Conservation (phyloP, 2,113 vertebrate species). For the Pardalotus punctatus region DNA sequence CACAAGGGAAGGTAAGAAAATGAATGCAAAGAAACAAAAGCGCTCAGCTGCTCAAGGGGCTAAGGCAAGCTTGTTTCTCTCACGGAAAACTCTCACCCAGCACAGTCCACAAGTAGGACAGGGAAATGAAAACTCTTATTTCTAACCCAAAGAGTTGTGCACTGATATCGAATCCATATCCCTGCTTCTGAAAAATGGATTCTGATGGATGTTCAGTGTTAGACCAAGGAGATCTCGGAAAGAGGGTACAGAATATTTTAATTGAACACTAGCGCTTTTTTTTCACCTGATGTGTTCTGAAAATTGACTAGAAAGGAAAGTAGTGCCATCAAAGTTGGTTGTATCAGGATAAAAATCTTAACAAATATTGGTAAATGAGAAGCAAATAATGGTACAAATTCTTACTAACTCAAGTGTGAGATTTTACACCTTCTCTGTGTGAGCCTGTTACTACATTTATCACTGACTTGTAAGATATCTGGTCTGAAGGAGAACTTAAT, state of each 20-base stretch:
- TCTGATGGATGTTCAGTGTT: not conserved
- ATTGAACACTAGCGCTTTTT: not conserved
- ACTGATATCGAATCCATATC: not conserved
- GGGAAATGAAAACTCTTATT: not conserved
- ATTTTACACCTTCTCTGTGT: not conserved
- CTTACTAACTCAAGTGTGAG: not conserved
- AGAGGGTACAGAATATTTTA: not conserved
- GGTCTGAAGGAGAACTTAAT: not conserved
- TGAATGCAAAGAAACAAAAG: not conserved
- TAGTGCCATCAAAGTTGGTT: not conserved
- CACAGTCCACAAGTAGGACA: not conserved
- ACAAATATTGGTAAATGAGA: not conserved
- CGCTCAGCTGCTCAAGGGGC: not conserved
- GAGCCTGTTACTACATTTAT: not conserved
- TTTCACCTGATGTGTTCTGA: accelerated
- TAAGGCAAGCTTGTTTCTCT: not conserved
- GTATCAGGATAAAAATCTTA: not conserved
- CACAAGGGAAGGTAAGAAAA: not conserved
- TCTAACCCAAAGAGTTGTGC: not conserved
- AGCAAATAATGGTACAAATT: not conserved
- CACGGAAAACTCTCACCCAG: not conserved
- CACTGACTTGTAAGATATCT: not conserved
- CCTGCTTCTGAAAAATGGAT: not conserved
- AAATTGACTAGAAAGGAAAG: not conserved
- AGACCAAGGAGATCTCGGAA: not conserved